Conservation (phyloP, 2,113 vertebrate genomes). For the Arenaria interpres region DNA sequence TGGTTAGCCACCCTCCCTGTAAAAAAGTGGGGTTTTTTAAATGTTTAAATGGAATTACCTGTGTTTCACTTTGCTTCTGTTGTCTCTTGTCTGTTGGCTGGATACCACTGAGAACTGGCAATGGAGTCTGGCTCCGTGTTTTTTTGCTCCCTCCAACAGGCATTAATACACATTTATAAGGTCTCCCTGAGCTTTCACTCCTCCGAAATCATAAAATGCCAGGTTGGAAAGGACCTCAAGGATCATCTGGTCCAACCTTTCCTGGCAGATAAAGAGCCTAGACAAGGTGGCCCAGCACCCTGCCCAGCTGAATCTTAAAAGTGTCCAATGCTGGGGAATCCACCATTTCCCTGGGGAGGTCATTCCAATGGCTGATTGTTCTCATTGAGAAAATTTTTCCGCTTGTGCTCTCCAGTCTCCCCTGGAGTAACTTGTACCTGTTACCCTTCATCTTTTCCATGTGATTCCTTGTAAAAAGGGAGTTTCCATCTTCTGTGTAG, state of each 20-base stretch:
- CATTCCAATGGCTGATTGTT: background rate
- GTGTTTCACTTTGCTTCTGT: background rate
- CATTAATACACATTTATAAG: background rate
- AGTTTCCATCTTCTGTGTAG: background rate
- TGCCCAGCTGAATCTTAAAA: background rate
- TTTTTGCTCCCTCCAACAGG: background rate
- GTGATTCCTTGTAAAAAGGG: background rate
- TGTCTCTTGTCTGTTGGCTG: background rate
- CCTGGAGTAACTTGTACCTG: background rate
- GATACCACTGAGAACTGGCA: background rate
- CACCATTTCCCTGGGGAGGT: background rate
- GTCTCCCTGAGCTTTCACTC: background rate
- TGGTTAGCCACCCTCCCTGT: background rate
- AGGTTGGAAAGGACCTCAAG: background rate
- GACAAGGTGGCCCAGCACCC: background rate
- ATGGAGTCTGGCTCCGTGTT: rapidly evolving
- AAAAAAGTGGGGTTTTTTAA: rapidly evolving
- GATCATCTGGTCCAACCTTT: background rate
- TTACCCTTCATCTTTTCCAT: background rate
- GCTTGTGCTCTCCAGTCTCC: background rate
- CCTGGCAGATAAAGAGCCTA: background rate
- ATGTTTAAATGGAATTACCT: background rate
- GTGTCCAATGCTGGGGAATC: background rate
- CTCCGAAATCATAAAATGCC: background rate
- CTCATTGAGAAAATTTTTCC: background rate